Evolutionary conservation across 1,140 invertebrate genomes (phyloP), one percentile per base, ranked within the genome.

Genomic region (Pseudomyrmex gracilis): DNA sequence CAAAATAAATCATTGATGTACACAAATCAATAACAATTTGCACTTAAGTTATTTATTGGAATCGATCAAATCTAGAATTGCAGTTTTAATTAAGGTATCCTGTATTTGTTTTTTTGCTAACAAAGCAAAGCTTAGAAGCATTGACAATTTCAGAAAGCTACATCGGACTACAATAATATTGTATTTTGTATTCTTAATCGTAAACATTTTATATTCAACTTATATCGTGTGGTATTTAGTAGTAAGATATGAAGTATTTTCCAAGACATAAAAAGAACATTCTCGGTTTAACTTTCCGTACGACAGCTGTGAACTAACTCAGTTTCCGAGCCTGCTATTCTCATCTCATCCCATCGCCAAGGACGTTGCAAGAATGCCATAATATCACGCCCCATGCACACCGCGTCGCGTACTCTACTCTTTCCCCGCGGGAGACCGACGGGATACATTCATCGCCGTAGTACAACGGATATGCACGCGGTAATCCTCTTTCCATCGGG

Each of bases 401-500:
- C 88, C 49, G 66, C 60, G 22, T 76, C 64, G 78, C 63, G 7
- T 22, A 80, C 76, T 61, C 68, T 70, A 58, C 73, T 63, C 51
- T 55, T 45, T 87, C 87, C 20, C 87, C 49, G 60, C 87, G 73
- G 88, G 88, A 80, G 61, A 70, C 45, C 68, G 22, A 17, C 70
- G 57, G 58, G 12, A 43, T 34, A 67, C 58, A 73, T 64, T 84
- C 73, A 83, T 63, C 80, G 84, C 74, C 71, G 51, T 43, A 5
- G 58, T 85, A 51, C 78, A 76, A 57, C 67, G 82, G 73, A 89
- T 87, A 86, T 45, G 66, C 83, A 71, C 80, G 80, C 76, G 53
- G 80, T 90, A 90, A 92, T 92, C 91, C 88, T 82, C 85, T 91
- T 88, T 89, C 66, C 70, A 85, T 80, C 68, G 80, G 63, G 87